Conservation (phyloP, 92 coral and sea anemone species). For the Montipora capitata region DNA sequence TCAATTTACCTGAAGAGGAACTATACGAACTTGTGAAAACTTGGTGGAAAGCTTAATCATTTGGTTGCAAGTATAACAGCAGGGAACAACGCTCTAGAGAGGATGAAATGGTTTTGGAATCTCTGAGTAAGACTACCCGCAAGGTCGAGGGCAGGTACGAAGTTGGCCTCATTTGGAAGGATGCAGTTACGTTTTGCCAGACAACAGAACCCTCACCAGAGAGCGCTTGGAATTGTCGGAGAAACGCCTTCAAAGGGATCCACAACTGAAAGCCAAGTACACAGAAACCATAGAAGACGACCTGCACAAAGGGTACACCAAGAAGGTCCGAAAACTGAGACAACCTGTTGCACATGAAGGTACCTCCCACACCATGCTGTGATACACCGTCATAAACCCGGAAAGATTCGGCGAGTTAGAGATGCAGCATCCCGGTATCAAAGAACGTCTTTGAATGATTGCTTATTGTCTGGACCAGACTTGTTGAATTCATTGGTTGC, state of each 20-base stretch:
- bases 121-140: slow-evolving; percentile 32
- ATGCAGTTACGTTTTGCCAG: neutral
- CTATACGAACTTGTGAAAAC: slow-evolving; percentile 50
- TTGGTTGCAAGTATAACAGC: slow-evolving; percentile 46
- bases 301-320: slow-evolving; percentile 43
- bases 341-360: slow-evolving; percentile 4
- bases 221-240: slow-evolving; percentile 35
- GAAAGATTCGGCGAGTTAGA: slow-evolving; percentile 20
- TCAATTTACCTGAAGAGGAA: slow-evolving; percentile 46
- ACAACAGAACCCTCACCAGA: slow-evolving; percentile 23
- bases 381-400: slow-evolving; percentile 38
- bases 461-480: slow-evolving; percentile 52
- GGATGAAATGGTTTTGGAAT: slow-evolving; percentile 53
- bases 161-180: slow-evolving; percentile 66
- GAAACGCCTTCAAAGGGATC: slow-evolving; percentile 46
- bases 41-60: slow-evolving; percentile 65
- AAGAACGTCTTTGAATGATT: slow-evolving; percentile 46
- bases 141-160: slow-evolving; percentile 58
- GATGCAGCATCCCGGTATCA: slow-evolving; percentile 22
- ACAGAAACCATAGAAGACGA: slow-evolving; percentile 41
- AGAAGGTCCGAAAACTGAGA: neutral
- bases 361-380: slow-evolving; percentile 37
- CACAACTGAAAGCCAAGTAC: slow-evolving; percentile 37
- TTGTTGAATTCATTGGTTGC: slow-evolving; percentile 53
- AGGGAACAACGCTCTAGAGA: slow-evolving; percentile 26